Conservation (phyloP, 1,140 invertebrate species). For the fruit fly (Drosophila melanogaster) region Release_6_plus_ISO1_MT NC_004354.4:8982001-8982500, state of each 20-base stretch:
- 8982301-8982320: slow-evolving; percentile 79
- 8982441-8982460: slow-evolving; percentile 22
- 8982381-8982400: neutral
- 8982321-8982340: slow-evolving; percentile 70
- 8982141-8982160: too few relatives aligned
- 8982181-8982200: slow-evolving; percentile 22
- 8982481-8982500: slow-evolving; percentile 46
- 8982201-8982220: slow-evolving; percentile 23
- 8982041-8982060: too few relatives aligned
- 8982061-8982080: too few relatives aligned
- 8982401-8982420: slow-evolving; percentile 34
- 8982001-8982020: neutral
- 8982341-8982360: neutral
- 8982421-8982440: slow-evolving; percentile 5
- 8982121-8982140: neutral
- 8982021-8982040: too few relatives aligned
- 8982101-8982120: neutral
- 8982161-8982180: slow-evolving; percentile 7
- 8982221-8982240: slow-evolving; percentile 32
- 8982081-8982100: neutral
- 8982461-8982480: slow-evolving; percentile 38
- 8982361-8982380: neutral
- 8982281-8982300: slow-evolving; percentile 81
- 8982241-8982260: slow-evolving; percentile 49
- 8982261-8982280: slow-evolving; percentile 80